Evolutionary conservation across 2,113 vertebrate genomes (phyloP).

Genomic region (Setophaga petechia): DNA sequence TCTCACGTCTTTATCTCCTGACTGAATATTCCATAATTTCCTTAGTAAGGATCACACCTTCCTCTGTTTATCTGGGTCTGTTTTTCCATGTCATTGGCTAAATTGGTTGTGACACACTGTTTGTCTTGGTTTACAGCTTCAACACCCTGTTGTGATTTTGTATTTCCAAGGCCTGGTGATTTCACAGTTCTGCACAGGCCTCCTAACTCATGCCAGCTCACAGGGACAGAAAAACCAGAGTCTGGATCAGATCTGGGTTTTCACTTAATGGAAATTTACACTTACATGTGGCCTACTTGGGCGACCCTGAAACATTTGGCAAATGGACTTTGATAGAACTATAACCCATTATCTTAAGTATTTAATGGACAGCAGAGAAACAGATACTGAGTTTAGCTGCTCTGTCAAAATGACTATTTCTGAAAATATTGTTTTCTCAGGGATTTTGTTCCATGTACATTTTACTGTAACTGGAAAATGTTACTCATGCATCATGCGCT

Average conservation of each 20-base stretch:
- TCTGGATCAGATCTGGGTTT: background rate
- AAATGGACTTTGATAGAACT: background rate
- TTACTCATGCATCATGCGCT: background rate
- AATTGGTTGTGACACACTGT: background rate
- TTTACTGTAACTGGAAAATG: background rate
- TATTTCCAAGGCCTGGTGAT: background rate
- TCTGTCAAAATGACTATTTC: background rate
- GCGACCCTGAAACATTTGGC: background rate
- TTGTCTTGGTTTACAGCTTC: conserved; percentile 18
- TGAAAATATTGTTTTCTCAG: background rate
- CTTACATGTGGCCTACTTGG: background rate
- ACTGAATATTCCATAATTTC: background rate
- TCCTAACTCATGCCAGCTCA: background rate
- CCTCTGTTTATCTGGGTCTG: background rate
- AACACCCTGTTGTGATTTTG: background rate
- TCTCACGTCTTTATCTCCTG: background rate
- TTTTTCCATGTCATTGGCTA: conserved; percentile 19
- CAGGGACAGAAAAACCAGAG: background rate
- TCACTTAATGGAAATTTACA: background rate
- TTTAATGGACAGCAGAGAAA: background rate
- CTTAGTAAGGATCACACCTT: background rate
- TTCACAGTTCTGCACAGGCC: background rate
- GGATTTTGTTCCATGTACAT: background rate
- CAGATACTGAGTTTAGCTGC: background rate
- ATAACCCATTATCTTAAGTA: background rate